These are phyloP conservation scores for Staurois parvus DNA, from an alignment of 2,797 vertebrate species.

Conservation along the genomic window DNA sequence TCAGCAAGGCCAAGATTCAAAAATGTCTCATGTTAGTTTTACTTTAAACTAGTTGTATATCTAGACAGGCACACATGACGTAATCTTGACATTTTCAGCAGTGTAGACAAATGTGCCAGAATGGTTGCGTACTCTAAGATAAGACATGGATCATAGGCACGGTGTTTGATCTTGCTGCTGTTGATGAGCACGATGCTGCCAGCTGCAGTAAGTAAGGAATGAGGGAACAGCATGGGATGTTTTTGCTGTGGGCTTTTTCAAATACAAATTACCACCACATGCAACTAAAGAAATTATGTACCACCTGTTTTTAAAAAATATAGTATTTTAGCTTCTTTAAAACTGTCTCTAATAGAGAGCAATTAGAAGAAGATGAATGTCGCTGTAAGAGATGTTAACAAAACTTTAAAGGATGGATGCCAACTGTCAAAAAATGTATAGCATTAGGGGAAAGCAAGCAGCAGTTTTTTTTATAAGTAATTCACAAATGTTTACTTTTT, in stretches of 20 bases:
- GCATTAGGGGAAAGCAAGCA: neutral
- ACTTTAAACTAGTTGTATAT: too few relatives aligned
- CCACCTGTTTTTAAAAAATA: neutral
- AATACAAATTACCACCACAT: constrained; percentile 29
- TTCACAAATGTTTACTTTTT: too few relatives aligned
- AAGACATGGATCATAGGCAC: neutral
- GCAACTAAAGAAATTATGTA: constrained; percentile 14
- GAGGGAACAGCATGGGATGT: constrained; percentile 29
- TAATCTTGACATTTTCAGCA: neutral
- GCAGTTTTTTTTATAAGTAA: too few relatives aligned
- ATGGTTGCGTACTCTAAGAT: neutral
- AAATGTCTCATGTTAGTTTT: too few relatives aligned
- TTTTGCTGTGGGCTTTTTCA: constrained; percentile 16
- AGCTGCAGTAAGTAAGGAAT: constrained; percentile 12
- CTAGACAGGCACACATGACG: too few relatives aligned
- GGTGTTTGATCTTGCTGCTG: constrained; percentile 29
- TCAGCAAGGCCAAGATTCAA: too few relatives aligned
- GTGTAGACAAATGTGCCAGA: neutral
- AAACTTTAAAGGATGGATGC: neutral
- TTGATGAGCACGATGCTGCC: constrained; percentile 24
- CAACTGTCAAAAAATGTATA: neutral
- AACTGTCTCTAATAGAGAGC: neutral
- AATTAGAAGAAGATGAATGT: neutral
- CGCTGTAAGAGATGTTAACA: neutral
- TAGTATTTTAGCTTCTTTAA: neutral